Evolutionary conservation across 1,140 invertebrate species (phyloP).

Genomic region (Hyles euphorbiae): DNA sequence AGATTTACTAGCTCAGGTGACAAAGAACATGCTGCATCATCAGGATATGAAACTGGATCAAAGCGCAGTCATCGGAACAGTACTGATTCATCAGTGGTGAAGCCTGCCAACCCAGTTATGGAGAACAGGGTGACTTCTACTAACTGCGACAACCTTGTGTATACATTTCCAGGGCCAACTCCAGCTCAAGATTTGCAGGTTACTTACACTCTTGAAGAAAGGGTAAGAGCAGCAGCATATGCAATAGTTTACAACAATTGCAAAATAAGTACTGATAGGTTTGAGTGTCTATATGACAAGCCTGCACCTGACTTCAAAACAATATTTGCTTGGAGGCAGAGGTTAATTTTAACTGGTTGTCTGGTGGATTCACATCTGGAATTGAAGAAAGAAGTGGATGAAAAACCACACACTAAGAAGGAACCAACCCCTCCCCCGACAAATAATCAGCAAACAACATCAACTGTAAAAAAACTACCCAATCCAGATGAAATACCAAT

Average conservation of each 20-base stretch:
- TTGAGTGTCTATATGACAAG: constrained; percentile 67
- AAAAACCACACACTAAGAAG: constrained; percentile 13
- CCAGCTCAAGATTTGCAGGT: constrained; percentile 59
- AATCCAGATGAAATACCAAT: constrained; percentile 67
- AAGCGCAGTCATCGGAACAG: constrained; percentile 41
- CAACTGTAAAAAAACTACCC: constrained; percentile 30
- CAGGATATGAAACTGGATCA: constrained; percentile 54
- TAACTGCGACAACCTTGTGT: constrained; percentile 59
- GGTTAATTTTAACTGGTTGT: constrained; percentile 64
- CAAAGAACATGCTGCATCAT: constrained; percentile 50
- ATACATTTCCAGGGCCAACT: constrained; percentile 55
- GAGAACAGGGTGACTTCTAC: constrained; percentile 68
- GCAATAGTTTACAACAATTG: constrained; percentile 70
- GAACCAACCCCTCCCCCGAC: constrained; percentile 5
- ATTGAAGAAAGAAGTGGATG: constrained; percentile 19
- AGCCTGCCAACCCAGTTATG: constrained; percentile 58
- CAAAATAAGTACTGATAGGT: constrained; percentile 58
- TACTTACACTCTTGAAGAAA: constrained; percentile 65
- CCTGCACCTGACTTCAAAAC: constrained; percentile 71
- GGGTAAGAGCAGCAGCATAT: constrained; percentile 61
- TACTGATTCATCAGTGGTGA: constrained; percentile 30
- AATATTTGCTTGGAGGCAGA: constrained; percentile 68
- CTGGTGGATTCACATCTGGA: constrained; percentile 59
- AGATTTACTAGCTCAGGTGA: constrained; percentile 48
- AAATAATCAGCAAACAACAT: constrained; percentile 19